Conservation (phyloP, 2,113 vertebrate genomes). For the Nerophis ophidion region DNA sequence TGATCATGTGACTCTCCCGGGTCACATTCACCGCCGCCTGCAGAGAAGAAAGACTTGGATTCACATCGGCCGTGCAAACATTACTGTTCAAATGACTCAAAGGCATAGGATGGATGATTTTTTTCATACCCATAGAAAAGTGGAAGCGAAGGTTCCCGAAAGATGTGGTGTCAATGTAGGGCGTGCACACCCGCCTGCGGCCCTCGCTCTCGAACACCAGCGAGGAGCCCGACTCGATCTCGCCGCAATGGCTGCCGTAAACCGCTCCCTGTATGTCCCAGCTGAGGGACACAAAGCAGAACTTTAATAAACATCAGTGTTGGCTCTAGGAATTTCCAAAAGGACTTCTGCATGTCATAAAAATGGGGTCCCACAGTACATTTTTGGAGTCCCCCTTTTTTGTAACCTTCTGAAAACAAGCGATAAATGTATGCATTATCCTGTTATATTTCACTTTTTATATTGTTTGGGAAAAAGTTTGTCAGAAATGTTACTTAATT, state of each 20-base stretch:
- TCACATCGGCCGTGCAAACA: neutral
- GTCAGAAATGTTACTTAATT: neutral
- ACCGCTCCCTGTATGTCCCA: conserved; percentile 88
- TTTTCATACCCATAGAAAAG: conserved; percentile 84
- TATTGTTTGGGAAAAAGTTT: too few relatives aligned
- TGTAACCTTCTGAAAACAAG: too few relatives aligned
- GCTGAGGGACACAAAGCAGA: conserved; percentile 52
- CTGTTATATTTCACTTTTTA: too few relatives aligned
- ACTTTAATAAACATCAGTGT: too few relatives aligned
- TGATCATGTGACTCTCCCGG: conserved; percentile 90
- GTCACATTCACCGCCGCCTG: conserved; percentile 85
- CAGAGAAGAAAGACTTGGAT: conserved; percentile 11
- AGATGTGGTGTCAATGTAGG: conserved; percentile 86
- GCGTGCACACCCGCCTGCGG: conserved; percentile 87
- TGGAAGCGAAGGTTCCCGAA: conserved; percentile 94
- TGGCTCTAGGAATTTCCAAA: too few relatives aligned
- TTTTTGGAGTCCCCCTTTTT: too few relatives aligned
- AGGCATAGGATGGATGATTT: neutral
- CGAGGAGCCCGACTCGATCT: conserved; percentile 85
- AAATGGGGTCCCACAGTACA: too few relatives aligned
- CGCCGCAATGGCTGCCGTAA: conserved; percentile 85
- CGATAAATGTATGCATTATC: too few relatives aligned
- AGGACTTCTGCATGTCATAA: too few relatives aligned
- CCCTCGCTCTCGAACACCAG: conserved; percentile 86
- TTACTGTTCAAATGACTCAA: neutral